phyloP scores from a whole-genome alignment of 2,797 vertebrate species.

The Schizothorax lantsangensis region DNA sequence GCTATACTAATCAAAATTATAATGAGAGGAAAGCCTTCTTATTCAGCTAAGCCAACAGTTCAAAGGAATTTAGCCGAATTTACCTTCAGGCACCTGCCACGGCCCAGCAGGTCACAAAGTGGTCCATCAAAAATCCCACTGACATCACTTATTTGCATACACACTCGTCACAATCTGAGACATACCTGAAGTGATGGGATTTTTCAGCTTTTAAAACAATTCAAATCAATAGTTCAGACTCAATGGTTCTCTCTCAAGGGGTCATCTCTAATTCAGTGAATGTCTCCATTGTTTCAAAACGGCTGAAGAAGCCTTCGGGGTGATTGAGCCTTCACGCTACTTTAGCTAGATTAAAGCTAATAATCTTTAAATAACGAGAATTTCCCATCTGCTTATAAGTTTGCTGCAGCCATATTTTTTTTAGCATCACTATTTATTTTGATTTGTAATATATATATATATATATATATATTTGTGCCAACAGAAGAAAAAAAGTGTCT shows the following conservation, averaged over 20 bases:
- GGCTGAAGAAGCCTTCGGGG: conserved; percentile 72
- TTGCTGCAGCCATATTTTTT: neutral
- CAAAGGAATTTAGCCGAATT: conserved; percentile 68
- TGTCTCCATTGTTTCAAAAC: conserved; percentile 76
- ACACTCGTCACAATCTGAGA: conserved; percentile 54
- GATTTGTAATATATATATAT: neutral
- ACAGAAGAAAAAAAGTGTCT: conserved; percentile 24
- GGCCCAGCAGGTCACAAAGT: conserved; percentile 66
- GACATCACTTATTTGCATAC: conserved; percentile 45
- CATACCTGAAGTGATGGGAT: conserved; percentile 48
- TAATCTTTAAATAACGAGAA: conserved; percentile 83
- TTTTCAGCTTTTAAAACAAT: conserved; percentile 13
- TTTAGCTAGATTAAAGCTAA: conserved; percentile 82
- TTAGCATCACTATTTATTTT: neutral
- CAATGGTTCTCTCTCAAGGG: conserved; percentile 41
- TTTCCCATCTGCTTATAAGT: conserved; percentile 53
- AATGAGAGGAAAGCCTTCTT: conserved; percentile 72
- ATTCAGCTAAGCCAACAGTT: conserved; percentile 76
- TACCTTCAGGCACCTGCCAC: conserved; percentile 70
- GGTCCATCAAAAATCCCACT: conserved; percentile 66
- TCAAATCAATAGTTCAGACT: conserved; percentile 32
- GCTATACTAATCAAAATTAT: conserved; percentile 55
- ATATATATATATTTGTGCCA: neutral
- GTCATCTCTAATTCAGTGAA: conserved; percentile 66
- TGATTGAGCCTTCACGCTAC: conserved; percentile 73